Evolutionary conservation across 2,113 vertebrate genomes (phyloP).

Genomic region (Amazona vittata): DNA sequence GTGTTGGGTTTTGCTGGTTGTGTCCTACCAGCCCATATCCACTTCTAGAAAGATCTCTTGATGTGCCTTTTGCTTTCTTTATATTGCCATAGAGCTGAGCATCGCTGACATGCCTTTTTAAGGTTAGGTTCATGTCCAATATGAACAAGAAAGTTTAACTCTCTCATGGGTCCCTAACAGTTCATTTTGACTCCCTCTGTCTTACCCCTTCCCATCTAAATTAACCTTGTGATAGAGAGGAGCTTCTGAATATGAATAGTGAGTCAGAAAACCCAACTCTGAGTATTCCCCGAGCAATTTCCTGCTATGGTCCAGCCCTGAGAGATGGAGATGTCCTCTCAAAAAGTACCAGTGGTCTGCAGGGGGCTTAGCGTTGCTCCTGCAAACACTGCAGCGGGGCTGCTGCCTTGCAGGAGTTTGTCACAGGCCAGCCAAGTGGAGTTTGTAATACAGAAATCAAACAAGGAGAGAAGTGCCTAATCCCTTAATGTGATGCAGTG

Average conservation of each 20-base stretch:
- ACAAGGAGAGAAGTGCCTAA: background rate
- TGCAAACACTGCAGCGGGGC: fast-evolving
- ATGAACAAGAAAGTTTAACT: background rate
- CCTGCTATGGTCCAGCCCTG: background rate
- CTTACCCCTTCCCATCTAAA: background rate
- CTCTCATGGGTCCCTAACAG: background rate
- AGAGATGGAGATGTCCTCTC: background rate
- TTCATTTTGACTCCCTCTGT: background rate
- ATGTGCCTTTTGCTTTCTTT: background rate
- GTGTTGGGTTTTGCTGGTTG: background rate
- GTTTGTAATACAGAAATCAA: background rate
- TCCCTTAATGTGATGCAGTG: background rate
- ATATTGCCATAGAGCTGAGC: background rate
- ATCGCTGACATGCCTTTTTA: background rate
- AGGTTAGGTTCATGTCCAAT: background rate
- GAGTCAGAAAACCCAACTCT: background rate
- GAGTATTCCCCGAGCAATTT: background rate
- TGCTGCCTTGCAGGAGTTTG: background rate
- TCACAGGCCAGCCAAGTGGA: fast-evolving
- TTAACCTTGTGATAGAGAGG: background rate
- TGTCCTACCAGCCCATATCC: background rate
- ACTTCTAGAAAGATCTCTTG: background rate
- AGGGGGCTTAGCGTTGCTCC: background rate
- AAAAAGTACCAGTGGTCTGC: background rate
- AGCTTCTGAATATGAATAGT: background rate